phyloP scores from a whole-genome alignment of 92 coral and sea anemone genomes.

The Scolanthus callimorphus region DNA sequence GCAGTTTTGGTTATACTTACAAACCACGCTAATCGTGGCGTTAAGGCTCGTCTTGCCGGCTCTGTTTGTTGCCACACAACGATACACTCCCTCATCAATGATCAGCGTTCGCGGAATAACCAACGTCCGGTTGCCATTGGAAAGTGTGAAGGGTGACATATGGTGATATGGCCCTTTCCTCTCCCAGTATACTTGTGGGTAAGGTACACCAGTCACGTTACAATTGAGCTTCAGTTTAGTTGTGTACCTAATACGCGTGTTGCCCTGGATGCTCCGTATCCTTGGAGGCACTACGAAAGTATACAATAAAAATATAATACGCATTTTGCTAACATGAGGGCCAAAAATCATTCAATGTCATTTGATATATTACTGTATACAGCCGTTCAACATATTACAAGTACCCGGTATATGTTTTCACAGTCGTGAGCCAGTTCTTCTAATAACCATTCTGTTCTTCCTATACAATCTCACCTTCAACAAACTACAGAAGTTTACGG shows the following conservation, averaged over 20 bases:
- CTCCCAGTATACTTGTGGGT: not conserved
- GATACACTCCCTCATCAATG: slow-evolving; percentile 28
- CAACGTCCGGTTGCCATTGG: not conserved
- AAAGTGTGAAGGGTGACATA: not conserved
- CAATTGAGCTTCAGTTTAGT: not conserved
- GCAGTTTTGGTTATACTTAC: too few species aligned
- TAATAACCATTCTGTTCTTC: too few species aligned
- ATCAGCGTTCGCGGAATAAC: not conserved
- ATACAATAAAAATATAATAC: too few species aligned
- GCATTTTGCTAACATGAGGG: too few species aligned
- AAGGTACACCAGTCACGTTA: not conserved
- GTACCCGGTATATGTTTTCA: too few species aligned
- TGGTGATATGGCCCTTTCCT: not conserved
- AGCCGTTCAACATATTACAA: too few species aligned
- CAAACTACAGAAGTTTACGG: too few species aligned
- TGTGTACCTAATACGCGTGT: not conserved
- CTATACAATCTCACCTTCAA: too few species aligned
- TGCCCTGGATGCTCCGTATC: not conserved
- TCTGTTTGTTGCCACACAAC: slow-evolving; percentile 28
- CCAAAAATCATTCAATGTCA: too few species aligned
- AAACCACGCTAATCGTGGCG: too few species aligned
- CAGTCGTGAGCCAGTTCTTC: too few species aligned
- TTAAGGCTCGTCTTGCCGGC: slow-evolving; percentile 17
- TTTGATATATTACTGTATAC: too few species aligned
- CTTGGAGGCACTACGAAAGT: not conserved